Evolutionary conservation across 2,888 invertebrate species (phyloP).

Genomic region (Trisateles emortualis): DNA sequence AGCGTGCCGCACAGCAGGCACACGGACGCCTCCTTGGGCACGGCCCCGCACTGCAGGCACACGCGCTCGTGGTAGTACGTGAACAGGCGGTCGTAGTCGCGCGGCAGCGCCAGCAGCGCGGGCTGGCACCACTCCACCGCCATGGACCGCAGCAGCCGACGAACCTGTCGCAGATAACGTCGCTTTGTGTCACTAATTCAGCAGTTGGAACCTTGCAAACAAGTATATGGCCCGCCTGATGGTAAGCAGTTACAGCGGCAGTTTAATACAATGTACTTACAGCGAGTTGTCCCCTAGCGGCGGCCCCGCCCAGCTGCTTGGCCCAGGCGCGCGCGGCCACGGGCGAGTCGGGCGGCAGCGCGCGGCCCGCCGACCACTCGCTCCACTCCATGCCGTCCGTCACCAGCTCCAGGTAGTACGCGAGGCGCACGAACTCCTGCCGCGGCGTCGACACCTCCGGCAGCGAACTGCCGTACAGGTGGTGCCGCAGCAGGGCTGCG

Average conservation of each 20-base stretch:
- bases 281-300: constrained; percentile 70
- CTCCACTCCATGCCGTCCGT: constrained; percentile 62
- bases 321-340: constrained; percentile 65
- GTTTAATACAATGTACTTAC: too few relatives aligned
- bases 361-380: constrained; percentile 56
- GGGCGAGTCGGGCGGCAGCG: constrained; percentile 43
- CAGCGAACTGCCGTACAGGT: constrained; percentile 92
- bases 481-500: constrained; percentile 93
- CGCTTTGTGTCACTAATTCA: too few relatives aligned
- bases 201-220: not conserved
- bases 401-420: constrained; percentile 91
- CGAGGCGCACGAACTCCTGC: constrained; percentile 92
- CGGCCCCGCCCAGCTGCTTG: constrained; percentile 63
- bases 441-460: constrained; percentile 89
- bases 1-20: constrained; percentile 93
- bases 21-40: constrained; percentile 89
- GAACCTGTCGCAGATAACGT: constrained; percentile 66
- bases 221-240: not conserved
- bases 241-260: too few relatives aligned
- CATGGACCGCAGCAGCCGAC: constrained; percentile 90
- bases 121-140: constrained; percentile 94
- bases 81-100: constrained; percentile 94
- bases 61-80: constrained; percentile 96
- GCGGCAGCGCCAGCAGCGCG: constrained; percentile 93
- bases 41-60: constrained; percentile 95